Base-by-base conservation (phyloP, 2,797 vertebrate species). In the Ctenosaura bakeri region DNA sequence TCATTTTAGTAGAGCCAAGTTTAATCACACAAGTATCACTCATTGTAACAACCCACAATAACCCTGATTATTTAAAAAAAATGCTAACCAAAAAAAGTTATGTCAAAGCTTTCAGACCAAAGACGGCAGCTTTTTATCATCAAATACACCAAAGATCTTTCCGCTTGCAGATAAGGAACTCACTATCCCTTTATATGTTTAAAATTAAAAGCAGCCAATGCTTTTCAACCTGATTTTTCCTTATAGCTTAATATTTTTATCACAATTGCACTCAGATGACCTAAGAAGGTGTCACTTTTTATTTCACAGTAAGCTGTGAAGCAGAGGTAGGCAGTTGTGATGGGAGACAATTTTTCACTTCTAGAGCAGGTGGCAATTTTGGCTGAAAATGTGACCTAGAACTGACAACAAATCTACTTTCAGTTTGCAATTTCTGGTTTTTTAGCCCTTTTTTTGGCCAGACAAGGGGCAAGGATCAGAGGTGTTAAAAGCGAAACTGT, bases 221-320 rank as follows among this genome's bases (percentile, higher is more conserved):
- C 35, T 62, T 82, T 82, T 35, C 20, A 54, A 13, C 3, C 7
- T 26, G 9, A 24, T 22, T 10, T 78, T 78, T 50, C 5, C 14
- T 74, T 86, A 46, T 46, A 80, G 24, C 26, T 5, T n/a, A n/a
- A 59, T 1, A 26, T 76, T n/a, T 81, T 85, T 94, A n/a, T 69
- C 90, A 56, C 50, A 80, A 87, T 56, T 89, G 46, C 79, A 90
- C 0, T 26, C 22, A 10, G 84, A 76, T 52, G n/a, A 56, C 62
- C 1, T 0, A 3, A 73, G 32, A 52, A 78, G 14, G 20, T 24
- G 64, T 84, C 0, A 0, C 24, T 59, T 9, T 6, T 46, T 26
- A 83, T 71, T 86, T 73, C 7, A 0, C 26, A 56, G 32, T 4
- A 64, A 9, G 52, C 52, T 52, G 52, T 52, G 24, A 62, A 62